Base-by-base conservation (phyloP, 2,797 vertebrate species). In the Sandelia bainsii region DNA sequence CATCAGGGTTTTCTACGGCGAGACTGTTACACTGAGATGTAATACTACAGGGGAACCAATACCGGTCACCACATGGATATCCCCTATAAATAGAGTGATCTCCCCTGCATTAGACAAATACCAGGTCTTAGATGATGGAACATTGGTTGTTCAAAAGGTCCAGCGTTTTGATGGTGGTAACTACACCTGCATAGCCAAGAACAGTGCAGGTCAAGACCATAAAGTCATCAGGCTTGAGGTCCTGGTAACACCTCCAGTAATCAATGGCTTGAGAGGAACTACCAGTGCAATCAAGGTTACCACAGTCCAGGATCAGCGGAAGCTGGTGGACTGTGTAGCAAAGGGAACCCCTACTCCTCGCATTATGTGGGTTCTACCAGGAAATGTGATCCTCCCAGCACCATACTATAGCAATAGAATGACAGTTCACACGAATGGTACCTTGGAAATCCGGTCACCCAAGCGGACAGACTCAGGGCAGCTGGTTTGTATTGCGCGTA, bases 121-220 rank as follows among this genome's bases (percentile, higher is more conserved):
- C 71, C 93, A 93, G 52, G 46, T 98, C 6, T 91, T 93, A 23
- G 87, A 81, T 8, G 95, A 97, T 25, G 97, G 97, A 0, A 96
- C 96, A 0, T 79, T 99, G 8, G 87, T 97, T 12, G 94, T 99
- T 62, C 95, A 95, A 46, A 96, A 96, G 59, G 92, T 91, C 0
- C 97, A 97, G 80, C 93, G 96, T 29, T 95, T 93, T 5, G 98
- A 99, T 88, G 95, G 84, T 0, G 98, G 98, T 9, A 98, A 97
- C 85, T 99, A 99, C 81, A 97, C 96, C 1, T 99, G 98, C 11
- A 57, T 94, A 29, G 96, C 91, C 0, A 82, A 92, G 4, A 97
- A 96, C 86, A 87, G 79, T 0, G 96, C 92, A 1, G 97, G 98
- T 2, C 96, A 97, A 80, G 96, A 96, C 83, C 72, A 90, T n/a